Base-by-base conservation (phyloP, 1,140 invertebrate genomes). In the Nebria ingens region DNA sequence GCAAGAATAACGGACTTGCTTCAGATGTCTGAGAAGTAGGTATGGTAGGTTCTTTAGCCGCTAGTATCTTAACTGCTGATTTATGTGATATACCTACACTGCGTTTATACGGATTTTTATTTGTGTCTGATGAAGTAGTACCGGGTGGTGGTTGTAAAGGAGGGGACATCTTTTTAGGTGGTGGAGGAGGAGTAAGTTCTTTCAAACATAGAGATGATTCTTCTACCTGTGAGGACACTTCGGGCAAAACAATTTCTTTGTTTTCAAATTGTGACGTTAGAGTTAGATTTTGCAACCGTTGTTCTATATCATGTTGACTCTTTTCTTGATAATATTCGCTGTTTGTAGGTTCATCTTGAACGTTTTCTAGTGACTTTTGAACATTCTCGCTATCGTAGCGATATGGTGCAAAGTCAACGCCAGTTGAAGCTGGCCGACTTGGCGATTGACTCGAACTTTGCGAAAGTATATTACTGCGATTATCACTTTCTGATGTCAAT, bases 391-490 rank as follows among this genome's bases (percentile, higher is more conserved):
- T 17, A n/a, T 29, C 23, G 17, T 56, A 52, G 19, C 23, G 21
- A 15, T 40, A 25, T 21, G 38, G 15, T 13, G 3, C n/a, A 15
- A 1, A 20, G 13, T 53, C 42, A 3, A 12, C 2, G 4, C 13
- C 21, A 19, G 59, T 15, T 50, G 49, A 21, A 61, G 62, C 21
- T 61, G 61, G 1, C 59, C 58, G 2, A 60, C 65, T 58, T 1
- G 68, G 65, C 1, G 67, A 70, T 42, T 68, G 65, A 51, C 66
- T 68, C 1, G 76, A 80, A 65, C 76, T 78, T 57, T 76, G 70
- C 12, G 76, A 78, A 51, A 76, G 73, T 61, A 76, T 73, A 63
- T 77, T 73, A 69, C 76, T 78, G 64, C 76, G 73, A 59, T 71
- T 73, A 49, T 76, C 76, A 54, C 76, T 77, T 62, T 80, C 77